These are phyloP conservation scores for Gasteruption jaculator DNA, from an alignment of 2,888 invertebrate genomes.

Conservation along the genomic window DNA sequence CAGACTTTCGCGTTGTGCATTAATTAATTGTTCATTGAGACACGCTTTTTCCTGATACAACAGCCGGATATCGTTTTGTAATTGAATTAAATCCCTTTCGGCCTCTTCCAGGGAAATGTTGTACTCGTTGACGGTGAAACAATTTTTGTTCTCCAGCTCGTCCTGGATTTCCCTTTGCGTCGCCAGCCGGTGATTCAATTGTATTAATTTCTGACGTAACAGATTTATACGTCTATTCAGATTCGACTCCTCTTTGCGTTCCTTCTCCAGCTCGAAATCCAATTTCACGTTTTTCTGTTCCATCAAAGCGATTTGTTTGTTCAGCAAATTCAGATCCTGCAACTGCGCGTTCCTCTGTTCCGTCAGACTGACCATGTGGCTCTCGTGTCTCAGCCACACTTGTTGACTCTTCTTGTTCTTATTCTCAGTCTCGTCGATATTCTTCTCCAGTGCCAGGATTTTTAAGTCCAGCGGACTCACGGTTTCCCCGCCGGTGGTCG, in stretches of 20 bases:
- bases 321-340: constrained; percentile 65
- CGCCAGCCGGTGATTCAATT: constrained; percentile 47
- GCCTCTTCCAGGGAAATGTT: constrained; percentile 59
- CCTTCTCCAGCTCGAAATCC: constrained; percentile 61
- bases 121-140: constrained; percentile 55
- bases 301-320: constrained; percentile 65
- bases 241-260: constrained; percentile 56
- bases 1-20: constrained; percentile 63
- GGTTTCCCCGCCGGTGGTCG: constrained; percentile 40
- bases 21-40: constrained; percentile 62
- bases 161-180: constrained; percentile 56
- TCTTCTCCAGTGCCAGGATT: constrained; percentile 63
- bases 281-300: constrained; percentile 72
- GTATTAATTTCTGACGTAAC: constrained; percentile 60
- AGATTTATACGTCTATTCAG: constrained; percentile 60
- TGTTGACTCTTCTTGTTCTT: constrained; percentile 65
- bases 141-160: constrained; percentile 57
- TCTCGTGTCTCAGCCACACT: constrained; percentile 75
- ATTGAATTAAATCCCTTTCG: constrained; percentile 63
- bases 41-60: constrained; percentile 64
- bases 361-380: constrained; percentile 65
- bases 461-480: constrained; percentile 59
- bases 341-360: constrained; percentile 66
- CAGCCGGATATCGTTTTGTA: constrained; percentile 66
- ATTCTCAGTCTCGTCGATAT: constrained; percentile 60